phyloP scores from a whole-genome alignment of 2,797 vertebrate genomes.

The Nasua narica region DNA sequence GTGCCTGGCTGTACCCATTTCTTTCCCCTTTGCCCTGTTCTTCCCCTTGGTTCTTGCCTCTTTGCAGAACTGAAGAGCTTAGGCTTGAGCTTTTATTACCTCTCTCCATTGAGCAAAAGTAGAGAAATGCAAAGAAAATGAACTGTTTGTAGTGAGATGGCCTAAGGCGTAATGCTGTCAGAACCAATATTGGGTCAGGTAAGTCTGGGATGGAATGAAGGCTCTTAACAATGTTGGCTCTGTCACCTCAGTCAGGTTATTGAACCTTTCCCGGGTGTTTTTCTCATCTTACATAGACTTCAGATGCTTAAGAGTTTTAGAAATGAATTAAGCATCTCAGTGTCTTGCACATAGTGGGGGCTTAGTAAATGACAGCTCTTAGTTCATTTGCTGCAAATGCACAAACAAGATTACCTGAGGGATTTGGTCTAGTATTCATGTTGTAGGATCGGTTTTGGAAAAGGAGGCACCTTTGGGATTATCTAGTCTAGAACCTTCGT shows the following conservation, averaged over 20 bases:
- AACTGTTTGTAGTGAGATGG: not conserved
- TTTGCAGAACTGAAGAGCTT: not conserved
- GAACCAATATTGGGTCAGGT: not conserved
- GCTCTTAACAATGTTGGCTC: not conserved
- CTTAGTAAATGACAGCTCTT: not conserved
- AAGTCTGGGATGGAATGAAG: not conserved
- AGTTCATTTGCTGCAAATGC: not conserved
- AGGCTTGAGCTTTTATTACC: not conserved
- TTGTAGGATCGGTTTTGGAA: not conserved
- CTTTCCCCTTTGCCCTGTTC: not conserved
- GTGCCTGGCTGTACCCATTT: not conserved
- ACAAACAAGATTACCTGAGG: not conserved
- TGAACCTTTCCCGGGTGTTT: not conserved
- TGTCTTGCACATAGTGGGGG: not conserved
- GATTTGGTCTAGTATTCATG: not conserved
- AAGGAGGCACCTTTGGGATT: not conserved
- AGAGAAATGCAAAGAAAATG: not conserved
- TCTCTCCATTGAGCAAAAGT: slow-evolving; percentile 24
- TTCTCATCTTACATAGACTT: not conserved
- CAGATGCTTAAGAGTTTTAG: not conserved
- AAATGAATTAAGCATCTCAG: not conserved
- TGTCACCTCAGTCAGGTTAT: not conserved
- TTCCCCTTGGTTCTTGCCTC: not conserved
- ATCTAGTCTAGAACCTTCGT: not conserved
- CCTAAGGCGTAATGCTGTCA: not conserved